phyloP scores from a whole-genome alignment of 2,113 vertebrate species.

The Willisornis vidua region DNA sequence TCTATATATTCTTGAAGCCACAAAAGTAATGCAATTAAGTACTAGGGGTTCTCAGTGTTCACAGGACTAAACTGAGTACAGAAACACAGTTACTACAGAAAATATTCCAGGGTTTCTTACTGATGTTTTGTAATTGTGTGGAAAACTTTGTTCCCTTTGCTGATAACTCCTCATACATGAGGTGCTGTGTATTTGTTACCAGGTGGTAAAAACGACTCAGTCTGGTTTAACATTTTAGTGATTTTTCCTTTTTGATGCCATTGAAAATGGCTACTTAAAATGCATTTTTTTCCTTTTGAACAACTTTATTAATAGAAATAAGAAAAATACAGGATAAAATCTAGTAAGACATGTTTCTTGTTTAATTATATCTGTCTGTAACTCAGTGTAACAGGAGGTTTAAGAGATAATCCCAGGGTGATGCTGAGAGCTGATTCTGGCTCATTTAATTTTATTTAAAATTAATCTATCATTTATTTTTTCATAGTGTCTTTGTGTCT shows the following conservation, averaged over 20 bases:
- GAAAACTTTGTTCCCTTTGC: background rate
- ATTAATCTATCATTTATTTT: background rate
- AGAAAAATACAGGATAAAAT: background rate
- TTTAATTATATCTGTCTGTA: background rate
- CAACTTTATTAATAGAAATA: background rate
- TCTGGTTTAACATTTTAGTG: background rate
- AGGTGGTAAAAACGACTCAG: background rate
- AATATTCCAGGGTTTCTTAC: background rate
- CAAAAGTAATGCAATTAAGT: background rate
- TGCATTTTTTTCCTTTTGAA: background rate
- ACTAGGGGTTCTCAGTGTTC: background rate
- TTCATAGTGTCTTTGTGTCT: background rate
- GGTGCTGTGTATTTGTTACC: background rate
- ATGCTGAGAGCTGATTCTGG: background rate
- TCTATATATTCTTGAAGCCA: background rate
- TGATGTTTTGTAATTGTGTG: background rate
- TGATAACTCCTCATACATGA: background rate
- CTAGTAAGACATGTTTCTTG: background rate
- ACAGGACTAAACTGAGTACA: background rate
- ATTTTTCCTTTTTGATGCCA: background rate
- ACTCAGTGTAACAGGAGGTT: background rate
- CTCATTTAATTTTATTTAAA: background rate
- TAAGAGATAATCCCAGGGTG: background rate
- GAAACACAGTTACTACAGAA: background rate
- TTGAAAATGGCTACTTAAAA: background rate